Conservation (phyloP, 2,888 invertebrate genomes). For the Resseliella maxima region DNA sequence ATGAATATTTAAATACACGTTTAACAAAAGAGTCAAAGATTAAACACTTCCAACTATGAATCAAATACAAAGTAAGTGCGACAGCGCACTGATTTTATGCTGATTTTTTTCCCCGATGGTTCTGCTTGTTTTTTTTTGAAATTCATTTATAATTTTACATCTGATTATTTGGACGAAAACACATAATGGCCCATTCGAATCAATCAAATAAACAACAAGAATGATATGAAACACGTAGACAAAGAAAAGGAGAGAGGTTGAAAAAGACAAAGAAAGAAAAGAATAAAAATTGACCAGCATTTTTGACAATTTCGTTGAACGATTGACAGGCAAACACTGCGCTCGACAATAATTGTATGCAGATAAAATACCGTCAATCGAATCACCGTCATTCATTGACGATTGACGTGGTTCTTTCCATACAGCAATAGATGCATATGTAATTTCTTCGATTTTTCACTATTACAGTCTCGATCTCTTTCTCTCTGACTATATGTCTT, state of each 20-base stretch:
- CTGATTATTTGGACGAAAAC: constrained; percentile 34
- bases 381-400: background rate
- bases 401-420: constrained; percentile 8
- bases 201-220: constrained; percentile 5
- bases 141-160: constrained; percentile 54
- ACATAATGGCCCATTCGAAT: background rate
- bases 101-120: background rate
- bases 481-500: no score
- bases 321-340: background rate
- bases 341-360: constrained; percentile 40
- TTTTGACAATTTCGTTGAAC: constrained; percentile 29
- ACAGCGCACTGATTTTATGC: constrained; percentile 28
- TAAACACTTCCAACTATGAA: constrained; percentile 32
- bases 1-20: constrained; percentile 51
- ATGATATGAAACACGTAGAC: no score
- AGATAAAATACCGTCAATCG: constrained; percentile 47
- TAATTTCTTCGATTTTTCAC: background rate
- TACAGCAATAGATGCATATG: background rate
- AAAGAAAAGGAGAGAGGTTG: no score
- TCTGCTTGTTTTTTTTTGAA: constrained; percentile 12
- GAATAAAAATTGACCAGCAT: constrained; percentile 27
- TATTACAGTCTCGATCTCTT: no score
- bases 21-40: constrained; percentile 54
- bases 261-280: no score
- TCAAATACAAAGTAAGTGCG: background rate